Evolutionary conservation across 2,888 invertebrate species (phyloP).

Genomic region (Rosalia funebris): DNA sequence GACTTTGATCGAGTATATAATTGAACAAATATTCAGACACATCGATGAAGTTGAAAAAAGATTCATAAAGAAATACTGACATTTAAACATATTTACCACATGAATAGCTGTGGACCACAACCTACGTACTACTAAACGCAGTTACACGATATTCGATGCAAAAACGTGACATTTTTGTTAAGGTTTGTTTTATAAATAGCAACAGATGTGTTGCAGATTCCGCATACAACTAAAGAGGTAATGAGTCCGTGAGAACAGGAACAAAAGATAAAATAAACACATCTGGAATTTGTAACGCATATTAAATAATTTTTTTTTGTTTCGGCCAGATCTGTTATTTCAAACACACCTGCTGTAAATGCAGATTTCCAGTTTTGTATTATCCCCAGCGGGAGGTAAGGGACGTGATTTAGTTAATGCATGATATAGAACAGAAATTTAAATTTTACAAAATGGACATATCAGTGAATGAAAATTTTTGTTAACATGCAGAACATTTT

Average conservation of each 20-base stretch:
- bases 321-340: slow-evolving; percentile 9
- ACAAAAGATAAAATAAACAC: slow-evolving; percentile 51
- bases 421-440: too few relatives aligned
- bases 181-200: slow-evolving; percentile 50
- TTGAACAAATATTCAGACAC: too few relatives aligned
- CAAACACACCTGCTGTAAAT: slow-evolving; percentile 21
- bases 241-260: slow-evolving; percentile 53
- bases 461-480: too few relatives aligned
- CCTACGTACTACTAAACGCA: slow-evolving; percentile 28
- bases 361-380: background rate
- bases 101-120: slow-evolving; percentile 15
- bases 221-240: slow-evolving; percentile 49
- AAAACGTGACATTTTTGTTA: slow-evolving; percentile 50
- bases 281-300: slow-evolving; percentile 47
- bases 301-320: slow-evolving; percentile 36
- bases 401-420: background rate
- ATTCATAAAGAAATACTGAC: background rate
- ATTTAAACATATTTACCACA: slow-evolving; percentile 34
- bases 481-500: too few relatives aligned
- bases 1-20: slow-evolving; percentile 5
- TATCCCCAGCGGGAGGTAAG: background rate
- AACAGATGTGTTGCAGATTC: slow-evolving; percentile 53
- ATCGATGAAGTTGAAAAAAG: too few relatives aligned
- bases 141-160: slow-evolving; percentile 34
- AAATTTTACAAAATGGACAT: too few relatives aligned